Evolutionary conservation across 2,113 vertebrate genomes (phyloP).

Genomic region (Indicator indicator): DNA sequence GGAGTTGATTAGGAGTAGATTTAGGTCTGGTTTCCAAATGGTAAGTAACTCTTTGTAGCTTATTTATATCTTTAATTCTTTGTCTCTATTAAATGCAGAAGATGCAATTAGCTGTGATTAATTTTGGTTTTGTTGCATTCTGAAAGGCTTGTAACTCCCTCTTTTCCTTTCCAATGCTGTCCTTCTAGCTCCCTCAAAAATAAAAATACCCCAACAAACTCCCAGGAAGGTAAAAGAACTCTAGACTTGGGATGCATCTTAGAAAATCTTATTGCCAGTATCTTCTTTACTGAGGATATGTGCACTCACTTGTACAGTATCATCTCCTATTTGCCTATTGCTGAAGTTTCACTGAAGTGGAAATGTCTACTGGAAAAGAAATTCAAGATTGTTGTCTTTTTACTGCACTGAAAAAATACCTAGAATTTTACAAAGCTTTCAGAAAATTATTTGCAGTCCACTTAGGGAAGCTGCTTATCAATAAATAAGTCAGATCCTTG

Average conservation of each 20-base stretch:
- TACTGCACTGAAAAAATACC: slow-evolving; percentile 49
- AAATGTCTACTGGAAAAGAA: slow-evolving; percentile 32
- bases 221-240: not conserved
- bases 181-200: not conserved
- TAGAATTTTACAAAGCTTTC: slow-evolving; percentile 39
- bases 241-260: not conserved
- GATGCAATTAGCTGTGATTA: not conserved
- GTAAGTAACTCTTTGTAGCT: not conserved
- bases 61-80: not conserved
- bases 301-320: not conserved
- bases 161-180: not conserved
- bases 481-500: slow-evolving; percentile 43
- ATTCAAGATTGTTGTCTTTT: slow-evolving; percentile 49
- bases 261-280: not conserved
- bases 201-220: not conserved
- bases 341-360: slow-evolving; percentile 18
- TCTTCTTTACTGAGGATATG: not conserved
- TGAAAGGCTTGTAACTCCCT: not conserved
- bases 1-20: not conserved
- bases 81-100: not conserved
- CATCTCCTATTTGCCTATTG: slow-evolving; percentile 34
- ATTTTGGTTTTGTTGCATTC: not conserved
- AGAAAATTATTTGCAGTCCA: slow-evolving; percentile 43
- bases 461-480: slow-evolving; percentile 50
- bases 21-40: not conserved